Base-by-base conservation (phyloP, 2,888 invertebrate genomes). In the Stenodera caucasica region DNA sequence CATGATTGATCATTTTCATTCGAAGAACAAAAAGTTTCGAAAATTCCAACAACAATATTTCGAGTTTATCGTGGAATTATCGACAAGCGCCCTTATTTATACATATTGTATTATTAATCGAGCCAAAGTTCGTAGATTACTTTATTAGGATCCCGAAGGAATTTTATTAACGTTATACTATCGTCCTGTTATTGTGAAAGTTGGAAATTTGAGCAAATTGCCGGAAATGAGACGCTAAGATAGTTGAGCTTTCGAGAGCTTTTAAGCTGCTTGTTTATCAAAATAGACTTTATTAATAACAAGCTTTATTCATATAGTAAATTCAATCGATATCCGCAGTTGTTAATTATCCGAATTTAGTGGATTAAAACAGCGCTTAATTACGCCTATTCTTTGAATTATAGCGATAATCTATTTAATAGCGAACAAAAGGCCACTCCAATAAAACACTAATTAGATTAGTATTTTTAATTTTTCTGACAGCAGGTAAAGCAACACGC, bases 401-500 rank as follows among this genome's bases (percentile, higher is more conserved):
- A 71, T 67, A 66, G 60, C 64, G 63, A 61, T 71, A 72, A 72
- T 73, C 68, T 70, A 70, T 68, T 61, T 66, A 12, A 6, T 45
- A 45, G 55, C 67, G 69, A 71, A 70, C 68, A 70, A 72, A 70
- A 51, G 66, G 70, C 71, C 74, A 75, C 73, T 75, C 73, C 71
- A 72, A 72, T 73, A 74, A 74, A 75, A 72, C 73, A 74, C 74
- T 75, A 75, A 75, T 75, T 75, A 74, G 74, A 75, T 75, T 74
- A 75, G 69, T 69, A 69, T 73, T 73, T 74, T 73, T 72, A 72
- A n/a, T n/a, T 73, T 72, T 67, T 58, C 62, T 49, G 60, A 64
- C 65, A 60, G 23, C 56, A 50, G 52, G 60, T 62, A 64, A 60
- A 40, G 60, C 60, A 52, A 67, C 72, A 75, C 72, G 73, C 74